A percentile compares a stretch with the other conserved stretches of the same genome.
Evolutionary conservation across 1,140 invertebrate species (phyloP).

Genomic region (Triops cancriformis): DNA sequence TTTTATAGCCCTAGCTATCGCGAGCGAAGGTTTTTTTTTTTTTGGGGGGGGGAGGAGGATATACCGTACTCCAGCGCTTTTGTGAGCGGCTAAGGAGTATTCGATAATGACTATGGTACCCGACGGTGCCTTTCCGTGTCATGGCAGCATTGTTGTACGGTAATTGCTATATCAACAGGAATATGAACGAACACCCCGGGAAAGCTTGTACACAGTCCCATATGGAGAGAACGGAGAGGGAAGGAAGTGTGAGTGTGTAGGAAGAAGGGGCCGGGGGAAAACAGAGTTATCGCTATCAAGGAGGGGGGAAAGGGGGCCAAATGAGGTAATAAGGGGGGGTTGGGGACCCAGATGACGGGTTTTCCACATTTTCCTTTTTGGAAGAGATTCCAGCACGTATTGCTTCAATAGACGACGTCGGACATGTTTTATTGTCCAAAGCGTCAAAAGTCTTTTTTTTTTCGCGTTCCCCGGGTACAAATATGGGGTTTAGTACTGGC

Average conservation of each 20-base stretch:
- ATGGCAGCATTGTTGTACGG: neutral
- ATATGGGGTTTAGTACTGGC: too few relatives aligned
- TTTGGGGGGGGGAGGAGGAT: too few relatives aligned
- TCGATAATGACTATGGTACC: neutral
- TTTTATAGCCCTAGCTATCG: too few relatives aligned
- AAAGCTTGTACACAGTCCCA: too few relatives aligned
- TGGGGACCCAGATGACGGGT: neutral
- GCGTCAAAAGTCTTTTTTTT: neutral
- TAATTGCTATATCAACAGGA: constrained; percentile 11
- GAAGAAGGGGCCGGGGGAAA: neutral
- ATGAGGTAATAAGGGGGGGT: neutral
- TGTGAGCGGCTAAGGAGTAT: neutral
- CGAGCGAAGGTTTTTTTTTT: neutral
- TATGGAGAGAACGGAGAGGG: neutral
- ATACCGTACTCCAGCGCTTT: neutral
- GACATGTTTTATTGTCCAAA: neutral
- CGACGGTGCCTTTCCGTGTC: constrained; percentile 7
- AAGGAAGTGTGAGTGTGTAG: neutral
- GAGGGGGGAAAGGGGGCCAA: neutral
- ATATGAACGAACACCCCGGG: neutral
- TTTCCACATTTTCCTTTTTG: neutral
- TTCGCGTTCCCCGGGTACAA: too few relatives aligned
- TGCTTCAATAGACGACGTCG: neutral
- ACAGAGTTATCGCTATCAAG: neutral
- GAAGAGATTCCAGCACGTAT: neutral